Evolutionary conservation across 2,797 vertebrate species (phyloP).

Genomic region (Morelia viridis): DNA sequence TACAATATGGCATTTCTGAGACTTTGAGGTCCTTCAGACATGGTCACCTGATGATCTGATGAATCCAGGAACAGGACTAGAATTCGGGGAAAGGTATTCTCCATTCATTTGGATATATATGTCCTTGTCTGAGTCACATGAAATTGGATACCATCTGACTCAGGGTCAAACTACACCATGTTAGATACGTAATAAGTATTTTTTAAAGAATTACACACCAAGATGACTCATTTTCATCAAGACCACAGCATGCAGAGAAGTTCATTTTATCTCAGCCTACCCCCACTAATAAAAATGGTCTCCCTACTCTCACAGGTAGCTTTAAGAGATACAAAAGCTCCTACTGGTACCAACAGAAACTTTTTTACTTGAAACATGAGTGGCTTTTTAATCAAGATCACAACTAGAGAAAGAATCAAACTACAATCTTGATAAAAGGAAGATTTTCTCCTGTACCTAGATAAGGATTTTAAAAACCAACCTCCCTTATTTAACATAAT

Average conservation of each 20-base stretch:
- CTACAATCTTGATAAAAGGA: background rate
- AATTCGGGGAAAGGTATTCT: background rate
- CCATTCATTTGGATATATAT: background rate
- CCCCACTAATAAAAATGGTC: background rate
- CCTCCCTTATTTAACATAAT: background rate
- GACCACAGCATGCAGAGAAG: background rate
- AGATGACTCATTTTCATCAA: background rate
- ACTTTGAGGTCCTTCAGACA: background rate
- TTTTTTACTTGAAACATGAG: background rate
- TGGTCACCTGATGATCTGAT: background rate
- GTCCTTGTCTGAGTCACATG: background rate
- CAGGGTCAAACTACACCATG: background rate
- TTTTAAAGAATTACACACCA: background rate
- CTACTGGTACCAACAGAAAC: background rate
- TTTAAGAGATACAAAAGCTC: background rate
- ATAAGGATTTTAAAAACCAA: background rate
- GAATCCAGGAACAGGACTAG: background rate
- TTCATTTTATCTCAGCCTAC: background rate
- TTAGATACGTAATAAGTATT: background rate
- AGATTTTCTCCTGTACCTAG: background rate
- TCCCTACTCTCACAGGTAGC: too few species aligned
- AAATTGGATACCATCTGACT: background rate
- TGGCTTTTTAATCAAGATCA: background rate
- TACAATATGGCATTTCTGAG: too few species aligned
- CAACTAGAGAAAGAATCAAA: background rate